Conservation (phyloP, 2,888 invertebrate species). For the Eudemis profundana region DNA sequence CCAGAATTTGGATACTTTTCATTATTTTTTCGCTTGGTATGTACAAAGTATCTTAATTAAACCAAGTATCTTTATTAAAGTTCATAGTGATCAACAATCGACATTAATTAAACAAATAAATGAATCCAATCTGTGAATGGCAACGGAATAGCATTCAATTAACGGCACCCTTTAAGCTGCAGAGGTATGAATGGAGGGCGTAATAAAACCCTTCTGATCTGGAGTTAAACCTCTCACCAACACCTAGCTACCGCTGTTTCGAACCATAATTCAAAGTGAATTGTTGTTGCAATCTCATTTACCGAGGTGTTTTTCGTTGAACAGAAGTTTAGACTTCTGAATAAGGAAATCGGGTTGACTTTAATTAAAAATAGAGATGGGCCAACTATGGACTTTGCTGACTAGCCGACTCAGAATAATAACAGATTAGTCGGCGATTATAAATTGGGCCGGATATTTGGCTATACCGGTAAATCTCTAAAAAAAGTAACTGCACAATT, state of each 20-base stretch:
- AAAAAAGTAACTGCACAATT: no score
- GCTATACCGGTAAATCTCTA: no score
- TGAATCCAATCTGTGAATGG: slow-evolving; percentile 10
- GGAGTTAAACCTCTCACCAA: slow-evolving; percentile 23
- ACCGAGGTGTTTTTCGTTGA: neutral
- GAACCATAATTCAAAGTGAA: neutral
- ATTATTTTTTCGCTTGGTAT: no score
- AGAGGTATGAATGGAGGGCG: slow-evolving; percentile 29
- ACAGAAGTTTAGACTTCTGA: slow-evolving; percentile 2
- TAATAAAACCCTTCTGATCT: slow-evolving; percentile 36
- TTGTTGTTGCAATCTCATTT: slow-evolving; percentile 21
- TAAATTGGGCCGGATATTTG: no score
- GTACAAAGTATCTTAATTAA: no score
- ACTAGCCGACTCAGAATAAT: no score
- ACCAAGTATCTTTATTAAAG: neutral
- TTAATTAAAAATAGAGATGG: slow-evolving; percentile 41
- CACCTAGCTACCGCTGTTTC: slow-evolving; percentile 14
- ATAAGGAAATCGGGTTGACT: neutral
- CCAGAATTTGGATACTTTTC: no score
- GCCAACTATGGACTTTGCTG: no score
- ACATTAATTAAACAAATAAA: slow-evolving; percentile 3
- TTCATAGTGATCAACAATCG: neutral
- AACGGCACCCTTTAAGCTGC: slow-evolving; percentile 28
- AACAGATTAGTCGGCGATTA: no score
- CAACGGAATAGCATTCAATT: slow-evolving; percentile 15